Base-by-base conservation (phyloP, 2,797 vertebrate genomes). In the Intellagama lesueurii region DNA sequence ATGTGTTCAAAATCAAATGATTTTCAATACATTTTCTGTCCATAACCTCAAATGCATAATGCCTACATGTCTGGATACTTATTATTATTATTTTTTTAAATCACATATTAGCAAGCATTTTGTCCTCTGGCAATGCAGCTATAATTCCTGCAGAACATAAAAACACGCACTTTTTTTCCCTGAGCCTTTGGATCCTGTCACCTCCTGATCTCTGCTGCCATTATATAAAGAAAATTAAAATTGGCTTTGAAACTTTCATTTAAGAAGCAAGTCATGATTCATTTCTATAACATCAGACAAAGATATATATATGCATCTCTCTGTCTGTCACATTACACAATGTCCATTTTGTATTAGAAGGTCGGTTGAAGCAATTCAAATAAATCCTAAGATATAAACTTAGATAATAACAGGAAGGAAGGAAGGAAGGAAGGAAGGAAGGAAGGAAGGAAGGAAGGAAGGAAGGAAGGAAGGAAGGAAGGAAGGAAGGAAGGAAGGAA, bases 201-300 rank as follows among this genome's bases (percentile, higher is more conserved):
- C 96, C 92, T 17, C 12, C 89, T 97, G 96, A 96, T 96, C 96
- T 92, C 91, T 95, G 93, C 95, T 95, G 92, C 96, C 95, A 89
- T 96, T 96, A 97, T 96, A 95, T 94, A 94, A 81, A 93, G 93
- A 40, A 40, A 40, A 40, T 40, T 40, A 96, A 95, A 95, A 96
- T 96, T 97, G 96, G 95, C 96, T 97, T 96, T 96, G 95, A 97
- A 96, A 95, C 91, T 94, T 96, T 97, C 95, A 95, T 96, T 97
- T 97, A 95, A 96, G 84, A 96, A 95, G 91, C 96, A 97, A 97
- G 92, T 97, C 97, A 97, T 97, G 96, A 96, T 96, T 94, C 91
- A 92, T 96, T 96, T 96, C 92, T 87, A 93, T 96, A 96, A 97
- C 96, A 96, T 97, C 96, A 97, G 96, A 95, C 95, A 93, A 86